Evolutionary conservation across 2,797 vertebrate species (phyloP).

Genomic region (Macrochelys suwanniensis): DNA sequence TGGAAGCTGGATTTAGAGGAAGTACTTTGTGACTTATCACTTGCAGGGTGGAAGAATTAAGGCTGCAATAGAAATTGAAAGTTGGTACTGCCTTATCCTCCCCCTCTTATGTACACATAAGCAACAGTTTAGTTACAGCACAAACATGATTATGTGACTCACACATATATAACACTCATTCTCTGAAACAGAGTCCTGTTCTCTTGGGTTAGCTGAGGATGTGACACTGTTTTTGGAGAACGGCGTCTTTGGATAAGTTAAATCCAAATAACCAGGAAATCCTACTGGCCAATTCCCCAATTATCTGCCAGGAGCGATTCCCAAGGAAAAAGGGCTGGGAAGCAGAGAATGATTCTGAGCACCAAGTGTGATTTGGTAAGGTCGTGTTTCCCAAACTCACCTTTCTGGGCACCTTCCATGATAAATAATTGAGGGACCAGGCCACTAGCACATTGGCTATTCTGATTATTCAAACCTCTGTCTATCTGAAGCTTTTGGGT

Average conservation of each 20-base stretch:
- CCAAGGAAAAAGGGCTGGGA: not conserved
- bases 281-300: not conserved
- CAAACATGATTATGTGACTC: not conserved
- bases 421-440: not conserved
- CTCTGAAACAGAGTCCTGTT: not conserved
- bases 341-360: not conserved
- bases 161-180: accelerated
- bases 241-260: not conserved
- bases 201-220: not conserved
- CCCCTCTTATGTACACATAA: not conserved
- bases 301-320: not conserved
- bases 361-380: not conserved
- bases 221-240: not conserved
- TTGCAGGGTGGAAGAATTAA: not conserved
- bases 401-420: not conserved
- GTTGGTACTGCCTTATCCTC: not conserved
- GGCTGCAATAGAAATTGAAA: constrained; percentile 14
- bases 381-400: not conserved
- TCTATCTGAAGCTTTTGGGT: not conserved
- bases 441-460: not conserved
- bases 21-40: constrained; percentile 6
- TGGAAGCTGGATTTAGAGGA: constrained; percentile 37
- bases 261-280: not conserved
- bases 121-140: not conserved
- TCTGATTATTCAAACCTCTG: not conserved